Percentiles rank a stretch among this genome's conserved stretches.
phyloP scores from a whole-genome alignment of 2,797 vertebrate species.

The Petrocephalus sullivani region DNA sequence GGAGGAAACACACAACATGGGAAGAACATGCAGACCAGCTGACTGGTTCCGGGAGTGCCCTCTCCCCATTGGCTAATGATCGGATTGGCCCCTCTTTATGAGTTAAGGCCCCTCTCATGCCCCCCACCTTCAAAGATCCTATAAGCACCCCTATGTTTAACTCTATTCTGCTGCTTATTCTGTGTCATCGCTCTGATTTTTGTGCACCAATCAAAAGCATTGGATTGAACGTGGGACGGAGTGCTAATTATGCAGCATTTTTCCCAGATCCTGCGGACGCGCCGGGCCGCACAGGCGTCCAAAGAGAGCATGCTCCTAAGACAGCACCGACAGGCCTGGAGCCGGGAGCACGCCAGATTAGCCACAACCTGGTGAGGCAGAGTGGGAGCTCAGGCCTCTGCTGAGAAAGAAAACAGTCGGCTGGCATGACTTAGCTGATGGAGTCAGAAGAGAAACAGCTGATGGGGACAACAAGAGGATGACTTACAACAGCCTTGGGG shows the following conservation, averaged over 20 bases:
- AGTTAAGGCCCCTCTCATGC: background rate
- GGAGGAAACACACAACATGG: background rate
- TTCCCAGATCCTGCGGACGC: conserved; percentile 70
- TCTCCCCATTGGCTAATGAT: background rate
- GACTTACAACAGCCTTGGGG: background rate
- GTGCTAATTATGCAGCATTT: conserved; percentile 12
- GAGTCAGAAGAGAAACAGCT: background rate
- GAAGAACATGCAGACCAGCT: background rate
- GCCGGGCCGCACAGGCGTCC: conserved; percentile 68
- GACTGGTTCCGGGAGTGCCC: background rate
- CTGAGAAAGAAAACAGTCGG: background rate
- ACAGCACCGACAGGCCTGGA: conserved; percentile 84
- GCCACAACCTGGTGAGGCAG: conserved; percentile 70
- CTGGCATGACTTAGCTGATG: background rate
- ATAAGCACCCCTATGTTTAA: background rate
- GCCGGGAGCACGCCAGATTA: conserved; percentile 69
- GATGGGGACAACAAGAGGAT: background rate
- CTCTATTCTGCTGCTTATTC: background rate
- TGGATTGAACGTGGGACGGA: background rate
- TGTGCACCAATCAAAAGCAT: background rate
- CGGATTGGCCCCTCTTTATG: background rate
- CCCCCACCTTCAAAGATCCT: background rate
- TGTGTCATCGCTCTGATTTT: background rate
- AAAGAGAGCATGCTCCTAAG: conserved; percentile 75
- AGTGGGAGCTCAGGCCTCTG: conserved; percentile 28